phyloP scores from a whole-genome alignment of 1,140 invertebrate species.

The Drosophila murphyi region DNA sequence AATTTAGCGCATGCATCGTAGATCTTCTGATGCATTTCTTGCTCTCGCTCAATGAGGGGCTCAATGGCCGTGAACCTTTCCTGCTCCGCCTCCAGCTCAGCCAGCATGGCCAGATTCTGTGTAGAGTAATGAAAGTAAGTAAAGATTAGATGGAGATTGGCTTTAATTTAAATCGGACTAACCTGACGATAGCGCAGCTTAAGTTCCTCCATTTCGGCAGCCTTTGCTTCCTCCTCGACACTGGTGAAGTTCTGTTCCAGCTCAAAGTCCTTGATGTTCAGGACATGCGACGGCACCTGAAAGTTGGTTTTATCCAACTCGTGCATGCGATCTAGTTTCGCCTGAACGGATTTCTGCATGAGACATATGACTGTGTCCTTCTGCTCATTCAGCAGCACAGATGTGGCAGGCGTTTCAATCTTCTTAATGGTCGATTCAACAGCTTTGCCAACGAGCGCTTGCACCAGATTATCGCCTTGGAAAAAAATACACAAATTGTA shows the following conservation, averaged over 20 bases:
- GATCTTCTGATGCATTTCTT: conserved; percentile 49
- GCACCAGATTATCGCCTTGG: conserved; percentile 55
- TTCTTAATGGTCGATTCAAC: conserved; percentile 55
- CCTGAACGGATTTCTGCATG: conserved; percentile 36
- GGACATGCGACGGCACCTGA: conserved; percentile 62
- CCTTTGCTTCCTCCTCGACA: conserved; percentile 51
- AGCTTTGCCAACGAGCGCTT: conserved; percentile 36
- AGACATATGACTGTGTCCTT: conserved; percentile 34
- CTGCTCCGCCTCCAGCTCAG: conserved; percentile 55
- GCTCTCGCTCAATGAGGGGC: conserved; percentile 46
- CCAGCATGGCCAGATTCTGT: conserved; percentile 69
- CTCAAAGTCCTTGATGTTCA: conserved; percentile 53
- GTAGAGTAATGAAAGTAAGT: neutral
- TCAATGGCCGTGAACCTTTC: conserved; percentile 43
- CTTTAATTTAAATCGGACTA: neutral
- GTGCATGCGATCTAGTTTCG: conserved; percentile 27
- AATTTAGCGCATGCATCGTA: conserved; percentile 17
- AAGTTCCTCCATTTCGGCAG: conserved; percentile 35
- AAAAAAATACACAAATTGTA: neutral
- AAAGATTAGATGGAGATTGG: neutral
- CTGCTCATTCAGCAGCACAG: conserved; percentile 24
- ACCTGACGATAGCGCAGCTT: conserved; percentile 62
- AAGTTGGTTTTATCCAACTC: conserved; percentile 58
- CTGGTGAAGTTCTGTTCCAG: conserved; percentile 32
- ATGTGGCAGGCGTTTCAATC: conserved; percentile 52